Percentiles rank a stretch among this genome's conserved stretches.
These are phyloP conservation scores for Gastracanthus pulcherrimus DNA, from an alignment of 2,888 invertebrate genomes.

Conservation along the genomic window DNA sequence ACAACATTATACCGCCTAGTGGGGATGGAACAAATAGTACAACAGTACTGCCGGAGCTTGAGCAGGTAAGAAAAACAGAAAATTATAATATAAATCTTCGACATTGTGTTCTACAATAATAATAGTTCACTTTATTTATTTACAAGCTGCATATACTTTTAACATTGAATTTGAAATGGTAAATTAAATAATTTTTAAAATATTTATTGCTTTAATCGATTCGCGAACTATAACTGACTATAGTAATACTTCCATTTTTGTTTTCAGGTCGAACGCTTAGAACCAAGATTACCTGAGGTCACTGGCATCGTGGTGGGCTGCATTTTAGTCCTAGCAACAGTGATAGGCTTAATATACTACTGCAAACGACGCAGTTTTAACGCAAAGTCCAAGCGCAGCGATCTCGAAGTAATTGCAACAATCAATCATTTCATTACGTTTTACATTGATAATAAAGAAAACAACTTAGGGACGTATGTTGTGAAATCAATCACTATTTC, in stretches of 20 bases:
- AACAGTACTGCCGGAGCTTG: slow-evolving; percentile 68
- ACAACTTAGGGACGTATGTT: background rate
- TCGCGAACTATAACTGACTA: too few species aligned
- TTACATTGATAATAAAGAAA: slow-evolving; percentile 28
- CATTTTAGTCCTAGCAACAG: slow-evolving; percentile 65
- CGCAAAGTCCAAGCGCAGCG: slow-evolving; percentile 67
- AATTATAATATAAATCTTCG: too few species aligned
- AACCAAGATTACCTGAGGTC: slow-evolving; percentile 71
- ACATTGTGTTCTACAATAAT: too few species aligned
- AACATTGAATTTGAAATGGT: background rate
- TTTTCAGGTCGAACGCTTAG: slow-evolving; percentile 68
- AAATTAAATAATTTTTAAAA: background rate
- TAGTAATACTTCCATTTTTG: background rate
- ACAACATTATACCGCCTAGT: slow-evolving; percentile 81
- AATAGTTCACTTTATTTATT: too few species aligned
- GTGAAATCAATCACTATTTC: slow-evolving; percentile 31
- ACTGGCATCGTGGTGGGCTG: slow-evolving; percentile 70
- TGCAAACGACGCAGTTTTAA: slow-evolving; percentile 65
- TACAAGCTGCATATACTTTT: too few species aligned
- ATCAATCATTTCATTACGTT: slow-evolving; percentile 26
- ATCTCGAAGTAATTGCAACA: slow-evolving; percentile 66
- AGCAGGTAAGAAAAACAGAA: slow-evolving; percentile 56
- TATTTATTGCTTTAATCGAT: background rate
- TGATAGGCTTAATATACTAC: slow-evolving; percentile 67
- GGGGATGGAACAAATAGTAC: slow-evolving; percentile 73